Conservation (phyloP, 1,140 invertebrate genomes). For the Sarcophaga bullata region DNA sequence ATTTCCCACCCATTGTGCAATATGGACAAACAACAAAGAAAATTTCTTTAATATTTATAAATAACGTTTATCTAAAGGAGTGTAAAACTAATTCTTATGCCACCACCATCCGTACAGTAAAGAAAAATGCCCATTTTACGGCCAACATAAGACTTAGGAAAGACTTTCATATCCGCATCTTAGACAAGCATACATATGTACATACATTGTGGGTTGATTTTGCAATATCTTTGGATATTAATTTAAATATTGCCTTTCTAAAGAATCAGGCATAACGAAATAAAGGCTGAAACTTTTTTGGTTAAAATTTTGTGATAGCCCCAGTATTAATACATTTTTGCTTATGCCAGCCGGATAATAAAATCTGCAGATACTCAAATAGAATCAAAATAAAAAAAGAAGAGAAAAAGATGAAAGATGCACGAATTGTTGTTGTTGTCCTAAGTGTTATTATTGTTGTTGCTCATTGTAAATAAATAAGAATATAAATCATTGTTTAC, state of each 20-base stretch:
- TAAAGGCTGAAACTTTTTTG: neutral
- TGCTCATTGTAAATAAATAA: neutral
- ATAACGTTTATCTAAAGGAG: conserved; percentile 20
- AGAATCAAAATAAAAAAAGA: neutral
- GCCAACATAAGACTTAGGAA: neutral
- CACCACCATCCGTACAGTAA: neutral
- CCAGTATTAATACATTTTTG: neutral
- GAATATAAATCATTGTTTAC: conserved; percentile 21
- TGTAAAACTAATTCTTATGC: conserved; percentile 4
- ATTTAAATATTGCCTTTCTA: conserved; percentile 10
- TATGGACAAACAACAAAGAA: neutral
- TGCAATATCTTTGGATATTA: neutral
- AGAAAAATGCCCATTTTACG: neutral
- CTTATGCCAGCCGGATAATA: neutral
- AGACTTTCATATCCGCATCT: neutral
- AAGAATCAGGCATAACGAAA: neutral
- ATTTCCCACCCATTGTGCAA: neutral
- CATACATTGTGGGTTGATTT: neutral
- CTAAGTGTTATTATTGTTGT: no score
- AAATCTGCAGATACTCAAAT: no score
- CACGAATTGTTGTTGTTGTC: neutral
- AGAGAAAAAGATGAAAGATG: neutral
- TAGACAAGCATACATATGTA: neutral
- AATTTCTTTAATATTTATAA: neutral
- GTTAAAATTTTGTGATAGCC: neutral